Conservation (phyloP, 2,797 vertebrate genomes). For the Neomorphus geoffroyi region DNA sequence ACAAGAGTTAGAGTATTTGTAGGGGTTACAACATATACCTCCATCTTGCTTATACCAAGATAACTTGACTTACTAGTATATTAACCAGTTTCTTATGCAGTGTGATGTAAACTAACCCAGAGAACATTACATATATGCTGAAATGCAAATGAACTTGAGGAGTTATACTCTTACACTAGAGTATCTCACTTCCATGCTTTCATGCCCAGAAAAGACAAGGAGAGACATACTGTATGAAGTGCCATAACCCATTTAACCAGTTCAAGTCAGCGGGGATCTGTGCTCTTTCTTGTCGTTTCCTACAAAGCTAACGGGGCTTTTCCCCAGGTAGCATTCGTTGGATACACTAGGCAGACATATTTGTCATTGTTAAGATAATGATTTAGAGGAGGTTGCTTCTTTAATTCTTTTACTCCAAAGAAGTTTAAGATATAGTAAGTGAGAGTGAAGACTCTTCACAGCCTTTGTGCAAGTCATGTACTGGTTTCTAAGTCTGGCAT, state of each 20-base stretch:
- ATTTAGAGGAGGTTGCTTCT: neutral
- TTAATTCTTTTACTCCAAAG: neutral
- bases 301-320: neutral
- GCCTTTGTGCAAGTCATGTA: neutral
- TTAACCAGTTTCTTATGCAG: neutral
- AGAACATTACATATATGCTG: neutral
- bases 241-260: neutral
- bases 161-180: neutral
- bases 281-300: neutral
- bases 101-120: neutral
- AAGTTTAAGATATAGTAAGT: neutral
- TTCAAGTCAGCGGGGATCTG: neutral
- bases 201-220: neutral
- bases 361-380: neutral
- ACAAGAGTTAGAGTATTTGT: neutral
- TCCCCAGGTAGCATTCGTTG: accelerated
- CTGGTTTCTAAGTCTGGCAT: neutral
- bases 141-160: neutral
- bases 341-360: neutral
- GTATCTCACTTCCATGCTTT: neutral
- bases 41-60: neutral
- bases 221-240: neutral
- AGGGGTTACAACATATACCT: neutral
- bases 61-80: neutral
- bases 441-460: neutral